Percentiles rank a stretch among this genome's conserved stretches.
phyloP scores from a whole-genome alignment of 2,113 vertebrate species.

The Spea bombifrons region DNA sequence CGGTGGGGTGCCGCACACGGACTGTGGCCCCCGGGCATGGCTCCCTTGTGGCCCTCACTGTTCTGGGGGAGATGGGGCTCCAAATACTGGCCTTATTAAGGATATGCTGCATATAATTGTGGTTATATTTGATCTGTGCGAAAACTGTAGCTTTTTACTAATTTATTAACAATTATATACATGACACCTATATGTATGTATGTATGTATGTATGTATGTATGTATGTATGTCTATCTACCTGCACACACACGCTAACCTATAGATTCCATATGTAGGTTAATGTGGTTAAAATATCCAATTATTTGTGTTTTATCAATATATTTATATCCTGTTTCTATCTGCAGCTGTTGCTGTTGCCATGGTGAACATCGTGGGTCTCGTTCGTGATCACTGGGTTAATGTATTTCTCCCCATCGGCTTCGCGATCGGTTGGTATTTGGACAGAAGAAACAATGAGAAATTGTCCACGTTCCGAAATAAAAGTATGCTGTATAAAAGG shows the following conservation, averaged over 20 bases:
- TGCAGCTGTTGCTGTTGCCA: slow-evolving; percentile 59
- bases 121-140: too few relatives aligned
- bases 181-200: too few relatives aligned
- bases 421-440: slow-evolving; percentile 80
- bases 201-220: too few relatives aligned
- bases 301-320: too few relatives aligned
- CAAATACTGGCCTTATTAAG: too few relatives aligned
- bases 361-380: slow-evolving; percentile 70
- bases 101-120: background rate
- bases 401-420: slow-evolving; percentile 80
- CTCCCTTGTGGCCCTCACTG: background rate
- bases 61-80: background rate
- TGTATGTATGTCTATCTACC: too few relatives aligned
- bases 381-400: slow-evolving; percentile 77
- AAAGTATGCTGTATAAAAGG: slow-evolving; percentile 83
- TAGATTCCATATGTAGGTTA: too few relatives aligned
- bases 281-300: too few relatives aligned
- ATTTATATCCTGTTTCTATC: background rate
- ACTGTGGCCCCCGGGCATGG: background rate
- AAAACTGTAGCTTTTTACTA: too few relatives aligned
- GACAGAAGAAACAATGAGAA: slow-evolving; percentile 78
- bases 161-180: too few relatives aligned
- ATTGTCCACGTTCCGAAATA: slow-evolving; percentile 84
- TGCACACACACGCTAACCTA: too few relatives aligned
- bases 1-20: background rate